Evolutionary conservation across 2,113 vertebrate species (phyloP).

Genomic region (Corythoichthys intestinalis): DNA sequence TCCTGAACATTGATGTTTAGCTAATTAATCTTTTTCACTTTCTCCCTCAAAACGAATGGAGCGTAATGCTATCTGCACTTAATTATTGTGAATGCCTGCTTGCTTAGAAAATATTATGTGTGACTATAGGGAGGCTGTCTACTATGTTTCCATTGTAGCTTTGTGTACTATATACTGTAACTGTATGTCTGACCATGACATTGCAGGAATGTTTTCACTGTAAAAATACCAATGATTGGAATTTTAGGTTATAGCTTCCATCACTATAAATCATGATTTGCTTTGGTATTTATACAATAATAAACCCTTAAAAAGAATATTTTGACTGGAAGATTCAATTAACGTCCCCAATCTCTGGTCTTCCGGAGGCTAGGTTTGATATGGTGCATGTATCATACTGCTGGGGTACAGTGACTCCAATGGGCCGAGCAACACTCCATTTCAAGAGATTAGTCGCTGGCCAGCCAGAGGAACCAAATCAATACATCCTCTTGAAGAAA

Average conservation of each 20-base stretch:
- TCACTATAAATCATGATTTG: background rate
- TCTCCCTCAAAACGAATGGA: slow-evolving; percentile 19
- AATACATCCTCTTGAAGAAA: slow-evolving; percentile 67
- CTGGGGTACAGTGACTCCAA: slow-evolving; percentile 49
- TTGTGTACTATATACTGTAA: background rate
- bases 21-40: slow-evolving; percentile 27
- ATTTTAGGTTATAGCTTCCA: background rate
- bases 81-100: slow-evolving; percentile 32
- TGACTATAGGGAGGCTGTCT: background rate
- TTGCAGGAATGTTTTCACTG: background rate
- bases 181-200: background rate
- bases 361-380: background rate
- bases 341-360: background rate
- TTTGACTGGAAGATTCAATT: background rate
- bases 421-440: slow-evolving; percentile 40
- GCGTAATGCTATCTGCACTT: background rate
- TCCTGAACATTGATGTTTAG: slow-evolving; percentile 36
- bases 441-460: slow-evolving; percentile 73
- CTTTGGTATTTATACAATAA: background rate
- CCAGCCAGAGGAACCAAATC: slow-evolving; percentile 64
- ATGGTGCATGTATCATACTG: background rate
- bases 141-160: background rate
- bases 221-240: background rate
- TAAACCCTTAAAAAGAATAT: background rate
- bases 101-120: background rate